phyloP scores from a whole-genome alignment of 2,888 invertebrate genomes.

The Carabus problematicus region DNA sequence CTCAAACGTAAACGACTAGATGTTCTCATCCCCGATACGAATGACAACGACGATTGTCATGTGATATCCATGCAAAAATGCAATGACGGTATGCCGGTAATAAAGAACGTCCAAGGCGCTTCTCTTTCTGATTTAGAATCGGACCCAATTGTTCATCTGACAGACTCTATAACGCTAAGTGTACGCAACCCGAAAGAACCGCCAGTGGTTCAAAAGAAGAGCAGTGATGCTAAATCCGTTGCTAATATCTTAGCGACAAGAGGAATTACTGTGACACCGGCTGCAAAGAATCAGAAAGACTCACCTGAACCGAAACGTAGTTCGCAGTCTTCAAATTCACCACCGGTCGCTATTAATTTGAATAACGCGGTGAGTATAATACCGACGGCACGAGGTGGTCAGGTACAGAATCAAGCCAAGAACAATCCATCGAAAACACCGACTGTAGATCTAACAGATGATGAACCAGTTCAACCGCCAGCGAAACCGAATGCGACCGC shows the following conservation, averaged over 20 bases:
- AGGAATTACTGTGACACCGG: slow-evolving; percentile 79
- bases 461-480: slow-evolving; percentile 60
- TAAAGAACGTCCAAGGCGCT: slow-evolving; percentile 75
- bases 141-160: slow-evolving; percentile 69
- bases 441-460: slow-evolving; percentile 64
- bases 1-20: slow-evolving; percentile 65
- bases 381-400: slow-evolving; percentile 55
- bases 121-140: slow-evolving; percentile 53
- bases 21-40: slow-evolving; percentile 71
- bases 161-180: slow-evolving; percentile 77
- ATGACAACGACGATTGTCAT: slow-evolving; percentile 78
- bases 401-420: slow-evolving; percentile 9
- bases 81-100: slow-evolving; percentile 72
- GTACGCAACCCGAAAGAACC: slow-evolving; percentile 61
- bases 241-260: slow-evolving; percentile 78
- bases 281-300: slow-evolving; percentile 59
- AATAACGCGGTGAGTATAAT: slow-evolving; percentile 70
- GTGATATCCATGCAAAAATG: slow-evolving; percentile 78
- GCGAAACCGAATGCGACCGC: slow-evolving; percentile 61
- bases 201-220: slow-evolving; percentile 61
- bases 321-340: slow-evolving; percentile 54
- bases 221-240: slow-evolving; percentile 76
- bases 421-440: slow-evolving; percentile 51
- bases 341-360: slow-evolving; percentile 63
- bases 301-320: slow-evolving; percentile 54